Percentiles rank a stretch among this genome's conserved stretches.
Conservation (phyloP, 30 jellyfish, hydroid and myxozoan species). For the Pelagia noctiluca region DNA sequence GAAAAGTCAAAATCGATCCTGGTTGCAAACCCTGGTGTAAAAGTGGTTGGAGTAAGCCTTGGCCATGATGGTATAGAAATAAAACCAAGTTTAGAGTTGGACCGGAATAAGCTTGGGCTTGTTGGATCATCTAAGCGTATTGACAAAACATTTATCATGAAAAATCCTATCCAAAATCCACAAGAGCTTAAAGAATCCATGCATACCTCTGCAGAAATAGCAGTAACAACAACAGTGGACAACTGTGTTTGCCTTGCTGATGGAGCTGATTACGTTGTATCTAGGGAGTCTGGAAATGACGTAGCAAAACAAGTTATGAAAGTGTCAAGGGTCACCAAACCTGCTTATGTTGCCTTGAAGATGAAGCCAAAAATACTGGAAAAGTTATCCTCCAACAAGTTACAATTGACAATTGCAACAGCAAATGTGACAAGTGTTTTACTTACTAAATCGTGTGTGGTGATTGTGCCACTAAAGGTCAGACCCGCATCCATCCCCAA, state of each 20-base stretch:
- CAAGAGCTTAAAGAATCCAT: neutral
- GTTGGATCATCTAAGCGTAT: neutral
- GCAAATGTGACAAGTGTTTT: conserved; percentile 14
- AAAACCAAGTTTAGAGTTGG: neutral
- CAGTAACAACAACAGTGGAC: conserved; percentile 16
- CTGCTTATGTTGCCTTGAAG: neutral
- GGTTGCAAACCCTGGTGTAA: neutral
- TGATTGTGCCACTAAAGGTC: conserved; percentile 5
- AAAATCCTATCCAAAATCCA: conserved; percentile 28
- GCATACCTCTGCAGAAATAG: conserved; percentile 10
- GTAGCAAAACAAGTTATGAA: neutral
- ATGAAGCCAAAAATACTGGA: neutral
- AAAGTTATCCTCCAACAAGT: neutral
- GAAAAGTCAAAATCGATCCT: neutral
- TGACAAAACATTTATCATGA: neutral
- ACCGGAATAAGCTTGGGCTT: neutral
- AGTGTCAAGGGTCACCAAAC: neutral
- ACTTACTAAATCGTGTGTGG: conserved; percentile 11
- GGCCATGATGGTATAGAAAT: neutral
- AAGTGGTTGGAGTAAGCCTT: neutral
- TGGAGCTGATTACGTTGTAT: conserved; percentile 20
- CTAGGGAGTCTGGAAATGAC: conserved; percentile 9
- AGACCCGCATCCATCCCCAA: neutral
- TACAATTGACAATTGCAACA: conserved; percentile 11
- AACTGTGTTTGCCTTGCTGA: conserved; percentile 16